Evolutionary conservation across 2,113 vertebrate genomes (phyloP), one percentile per base, ranked within the genome.

Genomic region (Himantopus leucocephalus): DNA sequence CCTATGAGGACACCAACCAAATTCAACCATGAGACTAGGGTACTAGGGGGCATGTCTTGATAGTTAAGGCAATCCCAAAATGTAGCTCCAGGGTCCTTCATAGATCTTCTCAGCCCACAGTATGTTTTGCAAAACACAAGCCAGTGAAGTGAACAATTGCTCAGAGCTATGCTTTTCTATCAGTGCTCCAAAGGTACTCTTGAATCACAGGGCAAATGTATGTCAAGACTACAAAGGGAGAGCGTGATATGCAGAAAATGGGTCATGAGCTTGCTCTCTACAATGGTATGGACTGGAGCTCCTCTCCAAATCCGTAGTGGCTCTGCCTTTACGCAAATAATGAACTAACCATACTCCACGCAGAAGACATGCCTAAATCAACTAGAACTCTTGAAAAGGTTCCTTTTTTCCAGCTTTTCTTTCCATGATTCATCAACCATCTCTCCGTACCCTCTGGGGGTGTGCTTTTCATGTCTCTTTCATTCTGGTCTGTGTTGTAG

Each of bases 171-270:
- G 4, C 26, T 68, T 52, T 7, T 34, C 35, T 50, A 6, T 27
- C 32, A 27, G 35, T 60, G 21, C 34, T 73, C 71, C 62, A 85
- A 92, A 73, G 20, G 3, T 21, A 27, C 26, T 52, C 18, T 52
- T 48, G 72, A 30, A 52, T 63, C 26, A 50, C 29, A 27, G 10
- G 13, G 9, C 0, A 1, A 37, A 76, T 1, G 0, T 43, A 21
- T 19, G 18, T 43, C 23, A 66, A 58, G 35, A 62, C 32, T 76
- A 29, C 10, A 71, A 62, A 52, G 12, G 5, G 2, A 62, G 37
- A 37, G 6, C 27, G 35, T 62, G 35, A 74, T 18, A 62, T 18
- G 91, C 41, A 66, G 59, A 59, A 66, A 58, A 15, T 0, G 5
- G 20, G 2, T 90, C 13, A 34, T 81, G 15, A 63, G 8, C 21